phyloP scores from a whole-genome alignment of 2,113 vertebrate species.

The Catharus bicknelli region DNA sequence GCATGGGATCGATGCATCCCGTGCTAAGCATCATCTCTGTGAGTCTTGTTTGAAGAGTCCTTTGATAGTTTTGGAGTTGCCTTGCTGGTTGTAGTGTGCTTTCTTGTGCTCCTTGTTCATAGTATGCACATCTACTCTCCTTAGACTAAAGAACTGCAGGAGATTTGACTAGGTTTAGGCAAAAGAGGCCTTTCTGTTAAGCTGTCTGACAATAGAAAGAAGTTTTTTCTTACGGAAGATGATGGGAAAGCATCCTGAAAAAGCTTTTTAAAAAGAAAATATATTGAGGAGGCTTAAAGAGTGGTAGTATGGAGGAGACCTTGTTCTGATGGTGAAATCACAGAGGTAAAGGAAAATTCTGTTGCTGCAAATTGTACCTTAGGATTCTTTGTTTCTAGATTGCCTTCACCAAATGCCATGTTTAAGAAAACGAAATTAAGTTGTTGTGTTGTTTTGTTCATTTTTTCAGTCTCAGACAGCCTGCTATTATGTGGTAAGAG shows the following conservation, averaged over 20 bases:
- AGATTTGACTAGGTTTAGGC: neutral
- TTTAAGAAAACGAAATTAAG: constrained; percentile 19
- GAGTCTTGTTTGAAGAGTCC: neutral
- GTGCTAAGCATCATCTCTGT: neutral
- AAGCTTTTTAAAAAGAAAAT: neutral
- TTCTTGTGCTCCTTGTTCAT: neutral
- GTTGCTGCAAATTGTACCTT: neutral
- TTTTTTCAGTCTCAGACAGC: neutral
- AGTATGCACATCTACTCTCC: neutral
- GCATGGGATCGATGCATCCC: neutral
- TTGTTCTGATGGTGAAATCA: neutral
- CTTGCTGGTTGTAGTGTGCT: neutral
- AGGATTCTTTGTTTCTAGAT: constrained; percentile 4
- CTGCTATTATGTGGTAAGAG: neutral
- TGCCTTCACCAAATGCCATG: neutral
- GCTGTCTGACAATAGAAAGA: neutral
- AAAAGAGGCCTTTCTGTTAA: neutral
- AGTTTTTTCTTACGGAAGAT: neutral
- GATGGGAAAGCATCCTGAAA: neutral
- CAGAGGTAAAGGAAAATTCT: neutral
- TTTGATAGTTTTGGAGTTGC: neutral
- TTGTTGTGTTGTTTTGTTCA: neutral
- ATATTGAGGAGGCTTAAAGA: neutral
- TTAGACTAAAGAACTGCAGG: neutral
- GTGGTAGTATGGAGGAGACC: neutral